Evolutionary conservation across 1,140 invertebrate genomes (phyloP).

Genomic region (Scaptomyza montana): DNA sequence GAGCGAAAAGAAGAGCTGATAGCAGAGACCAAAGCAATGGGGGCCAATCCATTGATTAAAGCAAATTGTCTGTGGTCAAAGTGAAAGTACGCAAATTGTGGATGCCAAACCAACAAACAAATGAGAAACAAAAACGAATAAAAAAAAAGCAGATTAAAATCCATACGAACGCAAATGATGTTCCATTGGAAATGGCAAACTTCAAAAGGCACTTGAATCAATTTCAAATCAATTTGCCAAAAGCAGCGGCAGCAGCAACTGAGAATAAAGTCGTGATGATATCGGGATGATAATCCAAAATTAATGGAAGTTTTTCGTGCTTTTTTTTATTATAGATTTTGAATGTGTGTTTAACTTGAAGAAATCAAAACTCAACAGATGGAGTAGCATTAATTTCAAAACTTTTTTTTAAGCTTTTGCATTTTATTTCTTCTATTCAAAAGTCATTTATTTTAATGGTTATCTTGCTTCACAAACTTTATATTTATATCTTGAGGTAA

Average conservation of each 20-base stretch:
- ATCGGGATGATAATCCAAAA: neutral
- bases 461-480: no score
- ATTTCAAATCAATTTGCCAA: constrained; percentile 30
- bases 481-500: no score
- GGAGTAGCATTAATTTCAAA: no score
- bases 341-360: no score
- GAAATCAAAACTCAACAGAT: no score
- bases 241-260: neutral
- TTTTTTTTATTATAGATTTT: neutral
- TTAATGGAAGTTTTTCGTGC: neutral
- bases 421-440: no score
- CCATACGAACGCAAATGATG: constrained; percentile 26
- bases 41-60: constrained; percentile 46
- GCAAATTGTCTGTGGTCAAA: constrained; percentile 57
- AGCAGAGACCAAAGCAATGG: neutral
- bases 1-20: neutral
- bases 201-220: constrained; percentile 41
- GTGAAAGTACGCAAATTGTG: constrained; percentile 65
- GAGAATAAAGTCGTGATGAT: neutral
- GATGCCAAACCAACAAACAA: constrained; percentile 1
- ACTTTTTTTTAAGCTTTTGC: no score
- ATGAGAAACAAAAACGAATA: neutral
- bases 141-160: constrained; percentile 12
- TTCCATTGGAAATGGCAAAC: constrained; percentile 24
- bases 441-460: no score